Conservation (phyloP, 2,888 invertebrate species). For the Tricholauxania praeusta region DNA sequence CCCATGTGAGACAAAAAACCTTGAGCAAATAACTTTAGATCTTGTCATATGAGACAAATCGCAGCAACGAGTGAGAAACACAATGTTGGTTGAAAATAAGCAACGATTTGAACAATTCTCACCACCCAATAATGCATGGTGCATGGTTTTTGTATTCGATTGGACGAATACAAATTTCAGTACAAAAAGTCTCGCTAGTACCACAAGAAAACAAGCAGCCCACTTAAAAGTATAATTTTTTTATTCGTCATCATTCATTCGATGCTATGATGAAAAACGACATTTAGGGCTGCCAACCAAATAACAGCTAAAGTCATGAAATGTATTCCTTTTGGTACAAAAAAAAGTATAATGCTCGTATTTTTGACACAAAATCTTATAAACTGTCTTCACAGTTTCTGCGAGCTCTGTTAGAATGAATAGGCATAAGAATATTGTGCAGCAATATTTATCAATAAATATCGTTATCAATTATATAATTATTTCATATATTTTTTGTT, state of each 20-base stretch:
- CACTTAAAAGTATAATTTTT: conserved; percentile 18
- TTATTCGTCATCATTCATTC: conserved; percentile 22
- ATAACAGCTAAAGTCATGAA: too few relatives aligned
- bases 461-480: too few relatives aligned
- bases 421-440: too few relatives aligned
- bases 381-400: too few relatives aligned
- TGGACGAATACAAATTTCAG: not conserved
- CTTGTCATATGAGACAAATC: not conserved
- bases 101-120: conserved; percentile 3
- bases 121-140: not conserved
- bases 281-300: too few relatives aligned
- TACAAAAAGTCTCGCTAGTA: too few relatives aligned
- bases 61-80: conserved; percentile 1
- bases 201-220: not conserved
- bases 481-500: too few relatives aligned
- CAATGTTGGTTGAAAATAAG: not conserved
- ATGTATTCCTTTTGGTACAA: too few relatives aligned
- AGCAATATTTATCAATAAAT: too few relatives aligned
- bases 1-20: conserved; percentile 16
- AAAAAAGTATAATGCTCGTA: too few relatives aligned
- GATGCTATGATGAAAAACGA: not conserved
- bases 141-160: conserved; percentile 25
- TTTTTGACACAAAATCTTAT: too few relatives aligned
- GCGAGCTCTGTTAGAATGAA: too few relatives aligned
- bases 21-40: conserved; percentile 2